Evolutionary conservation across 2,113 vertebrate genomes (phyloP).

Genomic region (Lophotis ruficrista): DNA sequence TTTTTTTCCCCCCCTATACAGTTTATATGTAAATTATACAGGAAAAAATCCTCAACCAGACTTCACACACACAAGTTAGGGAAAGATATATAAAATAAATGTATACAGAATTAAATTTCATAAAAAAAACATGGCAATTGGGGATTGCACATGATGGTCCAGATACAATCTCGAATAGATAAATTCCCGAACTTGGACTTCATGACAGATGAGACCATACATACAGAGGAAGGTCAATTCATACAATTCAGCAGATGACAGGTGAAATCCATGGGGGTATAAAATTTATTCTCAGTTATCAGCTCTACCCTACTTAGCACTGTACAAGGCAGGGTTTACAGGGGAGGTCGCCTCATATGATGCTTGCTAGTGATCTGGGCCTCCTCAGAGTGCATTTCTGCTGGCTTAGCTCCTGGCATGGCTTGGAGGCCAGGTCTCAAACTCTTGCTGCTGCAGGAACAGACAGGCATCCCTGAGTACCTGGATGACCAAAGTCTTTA

Average conservation of each 20-base stretch:
- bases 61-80: background rate
- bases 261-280: background rate
- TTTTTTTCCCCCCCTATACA: accelerated
- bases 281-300: background rate
- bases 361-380: background rate
- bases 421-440: background rate
- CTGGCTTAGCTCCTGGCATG: background rate
- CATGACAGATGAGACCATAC: background rate
- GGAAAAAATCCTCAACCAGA: accelerated
- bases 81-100: background rate
- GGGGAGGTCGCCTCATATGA: background rate
- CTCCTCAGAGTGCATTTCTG: background rate
- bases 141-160: background rate
- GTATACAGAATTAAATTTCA: background rate
- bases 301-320: background rate
- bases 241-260: background rate
- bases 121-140: background rate
- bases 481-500: background rate
- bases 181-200: background rate
- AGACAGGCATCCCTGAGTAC: background rate
- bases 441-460: background rate
- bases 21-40: background rate
- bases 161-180: background rate
- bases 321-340: background rate
- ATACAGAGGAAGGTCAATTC: background rate